Evolutionary conservation across 2,113 vertebrate species (phyloP).

Genomic region (Chloropsis cyanopogon): DNA sequence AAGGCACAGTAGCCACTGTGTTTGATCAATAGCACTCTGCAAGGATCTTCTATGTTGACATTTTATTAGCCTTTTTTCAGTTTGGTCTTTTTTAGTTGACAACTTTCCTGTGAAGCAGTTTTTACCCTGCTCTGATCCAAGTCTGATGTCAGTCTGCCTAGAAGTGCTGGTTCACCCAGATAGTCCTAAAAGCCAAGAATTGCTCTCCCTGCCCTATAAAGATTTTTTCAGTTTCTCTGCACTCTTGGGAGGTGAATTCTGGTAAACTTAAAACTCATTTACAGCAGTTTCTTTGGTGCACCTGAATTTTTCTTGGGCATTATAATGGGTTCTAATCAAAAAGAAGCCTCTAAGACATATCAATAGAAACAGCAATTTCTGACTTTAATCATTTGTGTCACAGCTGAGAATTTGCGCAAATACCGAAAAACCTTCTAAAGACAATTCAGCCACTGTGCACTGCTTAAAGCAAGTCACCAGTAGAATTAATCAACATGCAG

Average conservation of each 20-base stretch:
- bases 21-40: neutral
- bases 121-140: neutral
- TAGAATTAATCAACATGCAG: neutral
- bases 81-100: neutral
- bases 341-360: neutral
- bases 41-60: neutral
- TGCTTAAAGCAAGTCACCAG: neutral
- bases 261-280: neutral
- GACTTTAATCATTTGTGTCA: neutral
- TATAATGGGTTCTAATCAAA: neutral
- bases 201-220: neutral
- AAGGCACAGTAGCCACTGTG: neutral
- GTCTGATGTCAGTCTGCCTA: slow-evolving; percentile 11
- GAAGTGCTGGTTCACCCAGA: neutral
- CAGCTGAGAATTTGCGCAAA: neutral
- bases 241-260: neutral
- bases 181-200: neutral
- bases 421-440: slow-evolving; percentile 3
- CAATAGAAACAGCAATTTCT: neutral
- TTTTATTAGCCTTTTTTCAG: neutral
- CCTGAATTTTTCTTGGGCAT: neutral
- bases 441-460: neutral
- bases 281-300: neutral
- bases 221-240: neutral
- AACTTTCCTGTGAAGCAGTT: neutral